Evolutionary conservation across 2,113 vertebrate species (phyloP).

Genomic region (Thalassoma bifasciatum): DNA sequence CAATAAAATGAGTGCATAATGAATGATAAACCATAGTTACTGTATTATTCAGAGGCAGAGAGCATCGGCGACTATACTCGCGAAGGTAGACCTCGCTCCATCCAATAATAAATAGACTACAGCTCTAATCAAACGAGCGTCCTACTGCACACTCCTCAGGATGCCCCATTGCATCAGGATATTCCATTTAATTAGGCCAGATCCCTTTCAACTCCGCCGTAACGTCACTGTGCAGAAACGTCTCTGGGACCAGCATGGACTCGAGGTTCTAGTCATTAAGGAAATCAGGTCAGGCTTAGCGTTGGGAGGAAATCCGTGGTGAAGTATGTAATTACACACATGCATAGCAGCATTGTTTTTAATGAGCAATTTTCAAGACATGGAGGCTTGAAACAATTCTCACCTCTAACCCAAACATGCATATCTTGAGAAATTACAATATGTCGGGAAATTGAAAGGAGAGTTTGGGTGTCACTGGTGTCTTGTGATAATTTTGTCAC

Average conservation of each 20-base stretch:
- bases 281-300: conserved; percentile 75
- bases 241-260: conserved; percentile 66
- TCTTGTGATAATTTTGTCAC: neutral
- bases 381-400: conserved; percentile 31
- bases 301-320: conserved; percentile 62
- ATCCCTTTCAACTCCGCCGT: conserved; percentile 68
- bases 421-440: conserved; percentile 5
- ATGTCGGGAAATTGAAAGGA: neutral
- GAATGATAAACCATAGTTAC: conserved; percentile 37
- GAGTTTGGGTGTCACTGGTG: neutral
- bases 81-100: conserved; percentile 34
- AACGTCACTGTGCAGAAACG: conserved; percentile 58
- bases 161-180: conserved; percentile 69
- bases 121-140: conserved; percentile 68
- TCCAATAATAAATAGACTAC: conserved; percentile 70
- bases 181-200: conserved; percentile 77
- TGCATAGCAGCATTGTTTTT: conserved; percentile 60
- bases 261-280: conserved; percentile 76
- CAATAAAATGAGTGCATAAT: conserved; percentile 54
- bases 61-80: conserved; percentile 11
- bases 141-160: conserved; percentile 55
- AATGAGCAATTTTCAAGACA: conserved; percentile 60
- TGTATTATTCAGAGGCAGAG: conserved; percentile 18
- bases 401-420: conserved; percentile 35
- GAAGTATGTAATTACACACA: conserved; percentile 67